Conservation (phyloP, 2,888 invertebrate genomes). For the Vesta saturnalis region DNA sequence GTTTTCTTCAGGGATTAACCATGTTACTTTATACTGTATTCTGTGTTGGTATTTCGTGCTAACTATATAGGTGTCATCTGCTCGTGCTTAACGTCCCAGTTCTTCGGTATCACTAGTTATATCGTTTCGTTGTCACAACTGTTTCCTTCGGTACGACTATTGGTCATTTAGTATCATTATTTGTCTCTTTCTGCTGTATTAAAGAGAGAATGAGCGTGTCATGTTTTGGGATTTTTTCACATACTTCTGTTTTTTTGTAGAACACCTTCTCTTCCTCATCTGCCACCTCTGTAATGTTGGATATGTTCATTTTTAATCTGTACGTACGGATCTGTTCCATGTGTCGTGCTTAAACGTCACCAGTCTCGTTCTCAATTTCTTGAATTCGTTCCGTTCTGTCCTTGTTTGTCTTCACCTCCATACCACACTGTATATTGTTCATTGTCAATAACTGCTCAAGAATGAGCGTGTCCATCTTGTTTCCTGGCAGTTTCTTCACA, state of each 20-base stretch:
- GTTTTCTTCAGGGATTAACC: neutral
- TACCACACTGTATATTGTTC: neutral
- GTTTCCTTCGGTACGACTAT: too few relatives aligned
- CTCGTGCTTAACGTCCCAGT: conserved; percentile 9
- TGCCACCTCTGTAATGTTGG: neutral
- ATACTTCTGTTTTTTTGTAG: neutral
- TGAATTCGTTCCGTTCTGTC: neutral
- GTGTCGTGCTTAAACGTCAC: neutral
- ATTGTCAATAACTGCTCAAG: neutral
- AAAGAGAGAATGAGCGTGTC: neutral
- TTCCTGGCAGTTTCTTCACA: neutral
- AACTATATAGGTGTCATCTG: conserved; percentile 9
- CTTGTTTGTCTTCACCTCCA: neutral
- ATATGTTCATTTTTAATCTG: conserved; percentile 8
- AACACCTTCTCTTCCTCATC: neutral
- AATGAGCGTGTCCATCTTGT: neutral
- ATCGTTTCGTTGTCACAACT: too few relatives aligned
- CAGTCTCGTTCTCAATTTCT: neutral
- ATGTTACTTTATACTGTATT: conserved; percentile 5
- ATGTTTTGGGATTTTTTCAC: neutral
- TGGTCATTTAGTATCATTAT: neutral
- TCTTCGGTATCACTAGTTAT: neutral
- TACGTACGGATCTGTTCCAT: neutral
- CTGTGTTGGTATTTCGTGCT: conserved; percentile 13
- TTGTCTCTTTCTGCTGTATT: neutral